Evolutionary conservation across 2,113 vertebrate genomes (phyloP).

Genomic region (Climacteris rufus): DNA sequence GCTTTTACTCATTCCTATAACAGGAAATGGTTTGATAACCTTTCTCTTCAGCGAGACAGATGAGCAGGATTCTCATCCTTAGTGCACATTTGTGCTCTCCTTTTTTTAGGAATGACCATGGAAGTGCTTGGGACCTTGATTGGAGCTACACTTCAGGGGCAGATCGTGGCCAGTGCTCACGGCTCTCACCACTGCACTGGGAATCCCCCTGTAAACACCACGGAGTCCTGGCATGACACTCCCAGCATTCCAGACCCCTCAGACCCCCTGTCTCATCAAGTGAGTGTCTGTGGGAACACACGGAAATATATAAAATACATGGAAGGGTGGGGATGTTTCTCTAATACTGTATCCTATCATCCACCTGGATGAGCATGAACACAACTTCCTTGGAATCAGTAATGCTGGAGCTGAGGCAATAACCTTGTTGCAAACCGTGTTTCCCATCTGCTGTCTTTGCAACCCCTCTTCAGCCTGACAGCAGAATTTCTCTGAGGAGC

Average conservation of each 20-base stretch:
- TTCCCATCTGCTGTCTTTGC: neutral
- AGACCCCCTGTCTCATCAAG: constrained; percentile 73
- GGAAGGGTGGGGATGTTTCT: neutral
- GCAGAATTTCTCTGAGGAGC: neutral
- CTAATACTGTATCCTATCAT: neutral
- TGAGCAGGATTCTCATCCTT: neutral
- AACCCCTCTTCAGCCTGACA: neutral
- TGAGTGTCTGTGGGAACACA: constrained; percentile 50
- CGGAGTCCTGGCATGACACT: neutral
- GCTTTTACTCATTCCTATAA: neutral
- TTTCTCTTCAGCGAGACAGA: neutral
- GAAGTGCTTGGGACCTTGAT: constrained; percentile 90
- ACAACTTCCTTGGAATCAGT: neutral
- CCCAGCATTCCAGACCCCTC: constrained; percentile 63
- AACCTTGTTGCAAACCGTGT: neutral
- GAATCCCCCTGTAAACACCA: constrained; percentile 67
- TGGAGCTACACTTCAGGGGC: constrained; percentile 90
- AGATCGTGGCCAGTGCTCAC: constrained; percentile 90
- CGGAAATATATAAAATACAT: neutral
- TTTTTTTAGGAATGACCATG: constrained; percentile 87
- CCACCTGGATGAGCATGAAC: neutral
- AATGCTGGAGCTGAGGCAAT: neutral
- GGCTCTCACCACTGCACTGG: constrained; percentile 63
- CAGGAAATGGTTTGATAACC: neutral
- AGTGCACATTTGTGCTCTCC: neutral